Base-by-base conservation (phyloP, 1,140 invertebrate species). In the Anastrepha obliqua region DNA sequence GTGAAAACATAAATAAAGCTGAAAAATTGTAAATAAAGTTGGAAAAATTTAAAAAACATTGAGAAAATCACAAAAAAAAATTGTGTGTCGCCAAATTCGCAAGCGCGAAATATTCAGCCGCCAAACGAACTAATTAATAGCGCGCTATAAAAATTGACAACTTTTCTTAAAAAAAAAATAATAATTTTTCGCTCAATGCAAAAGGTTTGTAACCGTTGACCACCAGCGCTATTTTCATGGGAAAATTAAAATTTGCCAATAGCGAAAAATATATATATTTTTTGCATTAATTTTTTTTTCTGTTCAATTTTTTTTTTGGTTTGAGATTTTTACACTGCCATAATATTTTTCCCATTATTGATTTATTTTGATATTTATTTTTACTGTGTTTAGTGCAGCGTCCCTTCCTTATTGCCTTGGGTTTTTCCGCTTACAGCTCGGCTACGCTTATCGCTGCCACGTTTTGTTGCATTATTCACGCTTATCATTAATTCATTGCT, bases 401-500 rank as follows among this genome's bases (percentile, higher is more conserved):
- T 55, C 44, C 47, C n/a, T 55, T 55, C 13, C 42, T 17, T 17
- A 1, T 11, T 47, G 42, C 51, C 20, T 55, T 42, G 17, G n/a
- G 47, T 81, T 78, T 55, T 13, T 29, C 17, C 17, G 11, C 47
- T 58, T 15, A 1, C 7, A 29, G 47, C 60, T 17, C 15, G 9
- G 60, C n/a, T 1, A 17, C n/a, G 42, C 70, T 86, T 59, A 86
- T 86, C 85, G 51, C 5, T 60, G 59, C 4, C 2, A 47, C 20
- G 59, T 42, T 64, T 86, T 60, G 58, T 70, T 62, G 67, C 78
- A 62, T 86, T 87, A 88, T 89, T 88, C 86, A 88, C 87, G 89
- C 90, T 91, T 90, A 91, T 91, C 88, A 88, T 90, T 89, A 88
- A 89, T 90, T 91, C 88, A 91, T 91, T 89, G 88, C 39, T 60